Evolutionary conservation across 2,888 invertebrate genomes (phyloP).

Genomic region (Lithophane ornitopus): DNA sequence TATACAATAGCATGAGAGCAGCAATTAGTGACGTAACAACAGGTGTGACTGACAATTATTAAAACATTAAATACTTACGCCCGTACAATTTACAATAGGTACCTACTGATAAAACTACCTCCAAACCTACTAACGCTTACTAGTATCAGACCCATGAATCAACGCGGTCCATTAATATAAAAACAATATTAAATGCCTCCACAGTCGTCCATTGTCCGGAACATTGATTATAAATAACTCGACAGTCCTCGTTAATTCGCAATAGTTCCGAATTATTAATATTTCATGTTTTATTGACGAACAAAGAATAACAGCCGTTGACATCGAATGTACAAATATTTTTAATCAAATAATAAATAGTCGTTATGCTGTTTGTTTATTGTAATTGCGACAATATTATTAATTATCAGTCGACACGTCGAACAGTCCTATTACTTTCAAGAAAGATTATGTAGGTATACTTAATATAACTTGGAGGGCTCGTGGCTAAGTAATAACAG

Average conservation of each 20-base stretch:
- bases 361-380: neutral
- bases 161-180: constrained; percentile 35
- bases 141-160: constrained; percentile 18
- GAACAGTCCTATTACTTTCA: neutral
- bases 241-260: constrained; percentile 33
- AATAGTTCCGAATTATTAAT: constrained; percentile 36
- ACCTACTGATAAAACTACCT: neutral
- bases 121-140: constrained; percentile 1
- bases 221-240: constrained; percentile 35
- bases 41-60: neutral
- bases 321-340: constrained; percentile 13
- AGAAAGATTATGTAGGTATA: neutral
- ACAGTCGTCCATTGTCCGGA: neutral
- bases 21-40: neutral
- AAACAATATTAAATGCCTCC: constrained; percentile 24
- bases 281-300: constrained; percentile 42
- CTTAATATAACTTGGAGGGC: neutral
- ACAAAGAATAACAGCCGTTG: constrained; percentile 24
- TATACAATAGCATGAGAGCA: too few species aligned
- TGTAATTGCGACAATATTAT: neutral
- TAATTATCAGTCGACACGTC: neutral
- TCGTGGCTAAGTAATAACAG: too few species aligned
- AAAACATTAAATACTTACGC: neutral
- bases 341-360: neutral
- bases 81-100: neutral